phyloP scores from a whole-genome alignment of 2,113 vertebrate genomes.

The Sinocyclocheilus maitianheensis region DNA sequence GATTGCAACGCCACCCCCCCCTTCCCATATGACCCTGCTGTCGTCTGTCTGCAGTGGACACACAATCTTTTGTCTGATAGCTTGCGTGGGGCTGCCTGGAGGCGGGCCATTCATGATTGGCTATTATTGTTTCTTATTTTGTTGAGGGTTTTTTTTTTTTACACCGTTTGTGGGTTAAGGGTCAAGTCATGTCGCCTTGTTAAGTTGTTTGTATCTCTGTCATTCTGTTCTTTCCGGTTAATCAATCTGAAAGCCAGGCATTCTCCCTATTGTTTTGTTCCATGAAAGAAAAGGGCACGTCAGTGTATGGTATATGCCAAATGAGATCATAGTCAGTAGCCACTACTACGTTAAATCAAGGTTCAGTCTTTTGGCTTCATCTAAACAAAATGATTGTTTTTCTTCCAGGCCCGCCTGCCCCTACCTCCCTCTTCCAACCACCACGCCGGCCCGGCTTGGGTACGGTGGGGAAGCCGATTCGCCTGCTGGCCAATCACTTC shows the following conservation, averaged over 20 bases:
- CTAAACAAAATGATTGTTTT: not conserved
- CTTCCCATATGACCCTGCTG: constrained; percentile 62
- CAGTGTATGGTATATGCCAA: no score
- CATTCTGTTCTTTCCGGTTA: not conserved
- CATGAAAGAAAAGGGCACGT: not conserved
- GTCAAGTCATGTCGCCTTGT: not conserved
- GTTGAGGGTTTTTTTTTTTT: not conserved
- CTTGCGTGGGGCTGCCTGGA: constrained; percentile 59
- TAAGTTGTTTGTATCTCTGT: not conserved
- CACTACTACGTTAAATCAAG: not conserved
- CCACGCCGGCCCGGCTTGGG: constrained; percentile 95
- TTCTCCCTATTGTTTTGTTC: not conserved
- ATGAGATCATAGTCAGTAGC: not conserved
- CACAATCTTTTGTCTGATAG: constrained; percentile 65
- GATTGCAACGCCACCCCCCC: not conserved
- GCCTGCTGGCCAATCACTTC: constrained; percentile 97
- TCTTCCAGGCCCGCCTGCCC: constrained; percentile 83
- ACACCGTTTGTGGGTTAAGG: not conserved
- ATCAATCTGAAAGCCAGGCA: not conserved
- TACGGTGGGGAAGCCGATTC: constrained; percentile 97
- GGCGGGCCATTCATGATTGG: constrained; percentile 38
- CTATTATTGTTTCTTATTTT: constrained; percentile 42
- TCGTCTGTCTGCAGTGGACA: constrained; percentile 62
- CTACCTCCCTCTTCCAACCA: constrained; percentile 93
- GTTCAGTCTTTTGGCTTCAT: no score